phyloP scores from a whole-genome alignment of 2,113 vertebrate genomes.

The Colius striatus region DNA sequence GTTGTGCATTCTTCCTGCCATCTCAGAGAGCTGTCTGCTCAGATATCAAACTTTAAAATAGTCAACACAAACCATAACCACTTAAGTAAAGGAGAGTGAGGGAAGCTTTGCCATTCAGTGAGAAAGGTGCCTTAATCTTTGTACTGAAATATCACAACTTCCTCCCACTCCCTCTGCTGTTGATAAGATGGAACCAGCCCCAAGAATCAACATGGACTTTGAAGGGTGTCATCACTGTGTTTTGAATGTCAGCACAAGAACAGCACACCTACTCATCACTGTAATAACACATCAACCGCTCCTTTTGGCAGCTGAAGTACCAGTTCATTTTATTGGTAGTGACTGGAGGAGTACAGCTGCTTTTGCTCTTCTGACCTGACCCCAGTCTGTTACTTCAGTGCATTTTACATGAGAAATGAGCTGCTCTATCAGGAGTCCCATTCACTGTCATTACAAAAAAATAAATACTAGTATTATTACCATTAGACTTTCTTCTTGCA shows the following conservation, averaged over 20 bases:
- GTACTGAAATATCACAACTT: background rate
- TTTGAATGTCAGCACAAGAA: background rate
- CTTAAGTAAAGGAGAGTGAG: background rate
- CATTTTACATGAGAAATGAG: background rate
- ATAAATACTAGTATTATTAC: background rate
- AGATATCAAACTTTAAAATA: background rate
- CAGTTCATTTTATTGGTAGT: background rate
- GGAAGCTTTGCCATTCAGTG: background rate
- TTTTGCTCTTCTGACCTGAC: background rate
- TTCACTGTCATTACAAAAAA: background rate
- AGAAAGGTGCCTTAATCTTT: background rate
- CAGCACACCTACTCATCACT: background rate
- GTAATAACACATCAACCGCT: background rate
- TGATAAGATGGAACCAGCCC: background rate
- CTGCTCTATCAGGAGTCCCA: background rate
- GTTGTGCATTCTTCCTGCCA: background rate
- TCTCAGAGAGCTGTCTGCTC: background rate
- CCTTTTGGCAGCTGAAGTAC: background rate
- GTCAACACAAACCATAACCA: background rate
- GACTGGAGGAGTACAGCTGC: background rate
- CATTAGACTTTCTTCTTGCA: background rate
- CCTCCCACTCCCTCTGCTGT: background rate
- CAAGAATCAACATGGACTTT: background rate
- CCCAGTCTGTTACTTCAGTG: background rate
- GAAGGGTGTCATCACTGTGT: background rate